Evolutionary conservation across 2,888 invertebrate species (phyloP), one percentile per base, ranked within the genome.

Genomic region (Apodemia hepburni): DNA sequence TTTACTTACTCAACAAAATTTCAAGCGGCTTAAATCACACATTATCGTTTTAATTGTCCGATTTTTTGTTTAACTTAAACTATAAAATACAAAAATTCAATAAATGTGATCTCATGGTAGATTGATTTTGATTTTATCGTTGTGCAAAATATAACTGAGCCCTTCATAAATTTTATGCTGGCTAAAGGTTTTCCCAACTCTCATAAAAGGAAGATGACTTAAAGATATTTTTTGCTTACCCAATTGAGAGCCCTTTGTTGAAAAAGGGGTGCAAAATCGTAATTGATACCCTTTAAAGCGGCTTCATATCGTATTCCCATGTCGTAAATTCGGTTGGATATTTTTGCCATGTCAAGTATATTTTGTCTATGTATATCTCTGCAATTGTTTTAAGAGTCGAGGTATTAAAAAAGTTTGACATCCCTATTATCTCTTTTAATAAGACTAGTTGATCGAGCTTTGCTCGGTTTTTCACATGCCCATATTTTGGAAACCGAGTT

Each of bases 191-290:
- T 51, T 51, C 51, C 51, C 51, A 51, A 51, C 51, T 51, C 47
- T 57, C 61, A 58, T 58, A 62, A 62, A 57, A 58, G 58, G 33
- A 58, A 58, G 35, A 62, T 62, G 62, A 62, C 62, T 62, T 57
- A 57, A 49, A 58, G 62, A 62, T 58, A 58, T 59, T 62, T 62
- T 62, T 62, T 58, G 62, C 58, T 35, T 58, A 62, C 62, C 62
- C 58, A 62, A 62, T 62, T 57, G 54, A 62, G 18, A 58, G 58
- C 62, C 57, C 18, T 60, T 47, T 62, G 62, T 62, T 58, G 58
- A 49, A 58, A 42, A 58, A 62, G 62, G 62, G 62, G 62, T 62
- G 62, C 62, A 62, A 62, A 61, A 62, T 58, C 49, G 62, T 58
- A 62, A 62, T 62, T 58, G 62, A 62, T 62, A 62, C 62, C 62